Evolutionary conservation across 2,113 vertebrate species (phyloP).

Genomic region (Mola mola): DNA sequence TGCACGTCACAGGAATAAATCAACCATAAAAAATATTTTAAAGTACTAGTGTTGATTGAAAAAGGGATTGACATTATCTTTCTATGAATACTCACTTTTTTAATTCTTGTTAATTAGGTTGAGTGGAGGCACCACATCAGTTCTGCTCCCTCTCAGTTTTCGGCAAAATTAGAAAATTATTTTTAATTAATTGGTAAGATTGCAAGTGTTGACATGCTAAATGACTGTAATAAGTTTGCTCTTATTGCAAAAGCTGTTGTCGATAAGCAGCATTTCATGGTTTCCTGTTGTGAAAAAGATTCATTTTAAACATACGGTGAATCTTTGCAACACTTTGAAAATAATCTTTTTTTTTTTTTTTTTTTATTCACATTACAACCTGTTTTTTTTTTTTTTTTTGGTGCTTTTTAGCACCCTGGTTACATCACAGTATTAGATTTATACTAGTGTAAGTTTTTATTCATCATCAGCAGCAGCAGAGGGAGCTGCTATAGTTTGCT

Average conservation of each 20-base stretch:
- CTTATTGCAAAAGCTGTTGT: conserved; percentile 15
- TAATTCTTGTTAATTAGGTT: conserved; percentile 60
- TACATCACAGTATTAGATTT: conserved; percentile 48
- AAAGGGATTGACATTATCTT: conserved; percentile 66
- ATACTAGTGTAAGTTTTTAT: conserved; percentile 53
- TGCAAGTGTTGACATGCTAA: conserved; percentile 31
- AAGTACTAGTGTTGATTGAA: conserved; percentile 41
- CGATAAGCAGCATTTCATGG: neutral
- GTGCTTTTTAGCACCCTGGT: neutral
- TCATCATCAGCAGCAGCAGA: conserved; percentile 62
- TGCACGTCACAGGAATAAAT: conserved; percentile 42
- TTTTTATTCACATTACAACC: neutral
- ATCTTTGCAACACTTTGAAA: conserved; percentile 9
- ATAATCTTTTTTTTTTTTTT: conserved; percentile 39
- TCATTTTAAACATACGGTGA: conserved; percentile 19
- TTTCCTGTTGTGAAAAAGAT: conserved; percentile 13
- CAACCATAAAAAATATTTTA: conserved; percentile 36
- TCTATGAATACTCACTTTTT: conserved; percentile 68
- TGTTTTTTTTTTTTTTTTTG: conserved; percentile 11
- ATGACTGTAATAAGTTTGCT: conserved; percentile 19
- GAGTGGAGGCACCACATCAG: conserved; percentile 18
- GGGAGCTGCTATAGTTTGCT: conserved; percentile 74
- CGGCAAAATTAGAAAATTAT: conserved; percentile 43
- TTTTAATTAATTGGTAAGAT: conserved; percentile 44
- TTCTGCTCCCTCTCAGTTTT: conserved; percentile 20